Percentiles rank a stretch among this genome's conserved stretches.
phyloP scores from a whole-genome alignment of 2,113 vertebrate species.

The Elephas maximus region DNA sequence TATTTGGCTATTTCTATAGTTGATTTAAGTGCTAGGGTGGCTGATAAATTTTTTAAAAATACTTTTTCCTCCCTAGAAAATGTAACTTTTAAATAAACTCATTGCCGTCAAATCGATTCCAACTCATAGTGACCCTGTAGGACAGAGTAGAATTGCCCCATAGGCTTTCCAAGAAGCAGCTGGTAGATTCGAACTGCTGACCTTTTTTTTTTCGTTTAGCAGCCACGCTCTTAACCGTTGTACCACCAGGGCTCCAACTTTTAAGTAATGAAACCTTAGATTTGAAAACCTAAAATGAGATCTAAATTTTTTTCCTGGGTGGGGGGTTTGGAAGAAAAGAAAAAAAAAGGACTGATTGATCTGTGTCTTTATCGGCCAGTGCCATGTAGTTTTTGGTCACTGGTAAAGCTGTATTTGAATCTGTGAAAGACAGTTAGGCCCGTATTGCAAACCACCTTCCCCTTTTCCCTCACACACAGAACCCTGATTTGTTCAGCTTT shows the following conservation, averaged over 20 bases:
- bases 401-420: not conserved
- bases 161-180: too few relatives aligned
- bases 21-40: conserved; percentile 40
- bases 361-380: not conserved
- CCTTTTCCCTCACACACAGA: not conserved
- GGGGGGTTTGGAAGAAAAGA: too few relatives aligned
- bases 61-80: conserved; percentile 50
- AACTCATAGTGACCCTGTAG: too few relatives aligned
- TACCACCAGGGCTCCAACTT: not conserved
- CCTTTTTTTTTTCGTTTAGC: too few relatives aligned
- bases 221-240: too few relatives aligned
- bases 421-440: not conserved
- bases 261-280: conserved; percentile 50
- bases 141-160: too few relatives aligned
- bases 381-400: not conserved
- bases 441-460: not conserved
- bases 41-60: conserved; percentile 15
- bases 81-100: conserved; percentile 53
- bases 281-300: conserved; percentile 2
- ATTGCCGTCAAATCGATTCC: too few relatives aligned
- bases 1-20: conserved; percentile 42
- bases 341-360: not conserved
- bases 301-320: not conserved
- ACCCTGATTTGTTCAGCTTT: not conserved
- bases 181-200: too few relatives aligned